These are phyloP conservation scores for Nemotelus nigrinus DNA, from an alignment of 2,888 invertebrate species.

Conservation along the genomic window DNA sequence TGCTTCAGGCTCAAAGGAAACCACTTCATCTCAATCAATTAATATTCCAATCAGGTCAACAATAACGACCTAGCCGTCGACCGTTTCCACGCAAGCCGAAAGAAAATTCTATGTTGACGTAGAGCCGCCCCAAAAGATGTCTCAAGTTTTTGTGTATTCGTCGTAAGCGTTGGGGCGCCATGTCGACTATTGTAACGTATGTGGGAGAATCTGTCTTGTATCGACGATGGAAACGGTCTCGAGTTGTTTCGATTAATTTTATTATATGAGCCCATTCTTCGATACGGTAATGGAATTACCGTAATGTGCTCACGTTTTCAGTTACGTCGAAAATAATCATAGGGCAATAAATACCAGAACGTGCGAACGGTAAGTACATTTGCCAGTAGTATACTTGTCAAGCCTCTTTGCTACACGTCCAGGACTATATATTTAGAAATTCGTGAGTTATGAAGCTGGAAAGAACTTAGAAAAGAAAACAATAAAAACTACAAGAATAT, in stretches of 20 bases:
- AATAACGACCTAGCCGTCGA: conserved; percentile 14
- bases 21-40: conserved; percentile 49
- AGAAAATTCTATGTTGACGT: background rate
- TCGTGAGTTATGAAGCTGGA: too few relatives aligned
- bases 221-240: background rate
- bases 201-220: conserved; percentile 26
- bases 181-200: background rate
- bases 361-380: conserved; percentile 25
- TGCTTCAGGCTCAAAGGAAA: conserved; percentile 17
- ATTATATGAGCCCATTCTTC: conserved; percentile 37
- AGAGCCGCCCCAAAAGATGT: background rate
- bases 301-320: conserved; percentile 50
- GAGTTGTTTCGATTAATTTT: conserved; percentile 46
- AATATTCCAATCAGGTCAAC: conserved; percentile 49
- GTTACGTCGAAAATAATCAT: conserved; percentile 46
- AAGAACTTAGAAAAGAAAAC: too few relatives aligned
- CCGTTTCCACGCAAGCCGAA: background rate
- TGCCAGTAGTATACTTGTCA: background rate
- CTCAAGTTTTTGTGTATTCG: background rate
- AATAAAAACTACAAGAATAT: too few relatives aligned
- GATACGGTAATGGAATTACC: conserved; percentile 45
- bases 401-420: too few relatives aligned
- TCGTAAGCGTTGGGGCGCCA: background rate
- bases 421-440: too few relatives aligned
- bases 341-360: conserved; percentile 32